These are phyloP conservation scores for Enteromius anoplus DNA, from an alignment of 2,797 vertebrate genomes.

Conservation along the genomic window DNA sequence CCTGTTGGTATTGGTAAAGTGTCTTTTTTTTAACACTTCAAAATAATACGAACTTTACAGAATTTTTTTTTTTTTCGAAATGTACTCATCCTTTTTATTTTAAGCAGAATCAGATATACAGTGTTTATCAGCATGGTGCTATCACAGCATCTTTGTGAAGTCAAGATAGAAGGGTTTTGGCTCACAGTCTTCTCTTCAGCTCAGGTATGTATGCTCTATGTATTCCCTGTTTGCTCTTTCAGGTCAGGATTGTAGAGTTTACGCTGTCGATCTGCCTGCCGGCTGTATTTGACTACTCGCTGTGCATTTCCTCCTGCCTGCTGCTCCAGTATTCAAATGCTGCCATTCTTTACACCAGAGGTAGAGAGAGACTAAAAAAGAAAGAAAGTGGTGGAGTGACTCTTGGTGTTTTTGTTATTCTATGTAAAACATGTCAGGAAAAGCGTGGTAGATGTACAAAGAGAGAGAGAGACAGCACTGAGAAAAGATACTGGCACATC, in stretches of 20 bases:
- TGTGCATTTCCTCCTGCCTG: conserved; percentile 63
- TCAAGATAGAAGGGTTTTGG: neutral
- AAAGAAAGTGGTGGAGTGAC: neutral
- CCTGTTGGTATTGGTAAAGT: neutral
- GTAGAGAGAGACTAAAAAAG: neutral
- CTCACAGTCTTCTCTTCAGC: neutral
- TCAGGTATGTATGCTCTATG: neutral
- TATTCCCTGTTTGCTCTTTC: neutral
- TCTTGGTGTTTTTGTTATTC: conserved; percentile 24
- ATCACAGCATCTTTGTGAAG: neutral
- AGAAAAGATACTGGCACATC: neutral
- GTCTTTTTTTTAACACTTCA: neutral
- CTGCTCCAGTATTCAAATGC: conserved; percentile 65
- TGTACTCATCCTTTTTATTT: neutral
- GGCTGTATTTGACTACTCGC: conserved; percentile 59
- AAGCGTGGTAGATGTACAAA: neutral
- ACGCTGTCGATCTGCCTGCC: conserved; percentile 23
- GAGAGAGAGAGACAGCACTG: neutral
- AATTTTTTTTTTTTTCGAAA: too few species aligned
- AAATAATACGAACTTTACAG: neutral
- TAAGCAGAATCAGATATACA: neutral
- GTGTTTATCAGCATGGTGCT: neutral
- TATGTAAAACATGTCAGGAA: conserved; percentile 13
- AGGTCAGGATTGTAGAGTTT: conserved; percentile 25
- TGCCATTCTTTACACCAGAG: conserved; percentile 2